A percentile compares a stretch with the other conserved stretches of the same genome.
Conservation (phyloP, 1,140 invertebrate species). For the Meteorus sp. region DNA sequence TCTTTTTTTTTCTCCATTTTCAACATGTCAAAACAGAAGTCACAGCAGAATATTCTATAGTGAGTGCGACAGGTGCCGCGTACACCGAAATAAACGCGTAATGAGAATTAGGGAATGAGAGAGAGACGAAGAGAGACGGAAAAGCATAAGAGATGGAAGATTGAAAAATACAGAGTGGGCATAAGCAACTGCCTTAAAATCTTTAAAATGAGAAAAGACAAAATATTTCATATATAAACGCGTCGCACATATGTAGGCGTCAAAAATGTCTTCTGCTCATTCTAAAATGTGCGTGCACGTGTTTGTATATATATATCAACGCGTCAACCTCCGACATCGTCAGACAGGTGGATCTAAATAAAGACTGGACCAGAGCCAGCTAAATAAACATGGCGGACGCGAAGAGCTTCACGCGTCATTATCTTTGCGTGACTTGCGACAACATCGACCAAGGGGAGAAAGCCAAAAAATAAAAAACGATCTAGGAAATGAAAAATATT, state of each 20-base stretch:
- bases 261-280: constrained; percentile 17
- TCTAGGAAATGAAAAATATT: too few species aligned
- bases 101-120: background rate
- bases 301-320: too few species aligned
- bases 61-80: background rate
- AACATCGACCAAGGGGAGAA: background rate
- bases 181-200: background rate
- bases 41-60: too few species aligned
- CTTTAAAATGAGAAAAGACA: background rate
- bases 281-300: too few species aligned
- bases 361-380: constrained; percentile 57
- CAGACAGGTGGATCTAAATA: constrained; percentile 61
- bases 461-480: background rate
- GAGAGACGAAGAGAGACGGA: background rate
- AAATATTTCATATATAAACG: too few species aligned
- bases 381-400: constrained; percentile 14
- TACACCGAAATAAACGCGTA: background rate
- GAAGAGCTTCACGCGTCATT: constrained; percentile 12
- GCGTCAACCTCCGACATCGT: constrained; percentile 33
- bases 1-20: too few species aligned
- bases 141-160: too few species aligned
- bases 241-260: constrained; percentile 19
- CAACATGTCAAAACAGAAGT: too few species aligned
- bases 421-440: constrained; percentile 24
- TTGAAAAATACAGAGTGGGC: background rate